phyloP scores from a whole-genome alignment of 2,113 vertebrate species.

The Podiceps cristatus region DNA sequence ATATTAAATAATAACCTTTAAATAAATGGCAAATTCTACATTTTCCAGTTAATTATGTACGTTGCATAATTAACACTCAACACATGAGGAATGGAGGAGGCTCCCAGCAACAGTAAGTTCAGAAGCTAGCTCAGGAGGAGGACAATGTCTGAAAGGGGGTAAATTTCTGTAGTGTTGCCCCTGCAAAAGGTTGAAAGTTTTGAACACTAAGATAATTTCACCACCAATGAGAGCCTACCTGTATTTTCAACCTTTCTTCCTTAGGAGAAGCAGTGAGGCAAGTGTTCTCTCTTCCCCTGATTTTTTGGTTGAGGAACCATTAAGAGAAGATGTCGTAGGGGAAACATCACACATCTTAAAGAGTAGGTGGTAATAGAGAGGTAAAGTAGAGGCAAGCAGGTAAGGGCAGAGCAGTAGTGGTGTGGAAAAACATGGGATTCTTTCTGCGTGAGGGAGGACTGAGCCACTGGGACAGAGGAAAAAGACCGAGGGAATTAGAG shows the following conservation, averaged over 20 bases:
- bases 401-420: neutral
- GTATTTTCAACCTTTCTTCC: neutral
- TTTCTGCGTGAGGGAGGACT: neutral
- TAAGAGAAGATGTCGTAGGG: neutral
- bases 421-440: neutral
- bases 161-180: neutral
- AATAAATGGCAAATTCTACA: neutral
- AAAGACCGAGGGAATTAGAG: neutral
- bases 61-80: neutral
- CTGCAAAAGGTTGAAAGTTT: neutral
- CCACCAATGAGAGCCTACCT: neutral
- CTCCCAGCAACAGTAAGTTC: neutral
- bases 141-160: neutral
- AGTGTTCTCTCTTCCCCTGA: neutral
- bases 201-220: neutral
- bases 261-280: neutral
- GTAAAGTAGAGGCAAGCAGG: neutral
- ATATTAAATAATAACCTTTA: neutral
- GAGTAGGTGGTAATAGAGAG: neutral
- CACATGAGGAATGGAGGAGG: neutral
- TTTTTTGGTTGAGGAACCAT: neutral
- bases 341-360: neutral
- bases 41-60: neutral
- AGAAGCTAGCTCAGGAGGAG: neutral
- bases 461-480: neutral